These are phyloP conservation scores for Zenarchopterus dispar DNA, from an alignment of 2,797 vertebrate species.

Conservation along the genomic window DNA sequence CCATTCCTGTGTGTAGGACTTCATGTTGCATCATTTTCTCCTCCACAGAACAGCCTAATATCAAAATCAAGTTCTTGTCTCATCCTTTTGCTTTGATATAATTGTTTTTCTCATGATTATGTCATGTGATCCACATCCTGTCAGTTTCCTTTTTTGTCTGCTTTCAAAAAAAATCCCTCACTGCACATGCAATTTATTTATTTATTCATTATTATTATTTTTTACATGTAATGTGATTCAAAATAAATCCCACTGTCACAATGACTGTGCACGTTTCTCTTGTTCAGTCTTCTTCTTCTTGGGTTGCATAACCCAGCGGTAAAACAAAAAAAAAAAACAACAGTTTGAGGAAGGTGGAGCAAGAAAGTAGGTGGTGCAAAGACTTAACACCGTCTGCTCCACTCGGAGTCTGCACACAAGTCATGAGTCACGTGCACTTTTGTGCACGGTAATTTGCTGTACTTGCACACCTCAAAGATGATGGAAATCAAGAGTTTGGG, in stretches of 20 bases:
- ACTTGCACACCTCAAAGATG: too few relatives aligned
- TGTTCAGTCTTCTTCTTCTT: constrained; percentile 21
- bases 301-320: neutral
- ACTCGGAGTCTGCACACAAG: too few relatives aligned
- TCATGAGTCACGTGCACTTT: too few relatives aligned
- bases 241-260: constrained; percentile 56
- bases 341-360: neutral
- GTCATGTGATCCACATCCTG: constrained; percentile 5
- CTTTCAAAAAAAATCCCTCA: constrained; percentile 2
- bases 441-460: too few relatives aligned
- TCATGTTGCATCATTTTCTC: constrained; percentile 48
- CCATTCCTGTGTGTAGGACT: constrained; percentile 45
- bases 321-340: too few relatives aligned
- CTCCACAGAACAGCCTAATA: constrained; percentile 11
- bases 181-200: neutral
- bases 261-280: constrained; percentile 32
- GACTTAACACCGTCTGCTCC: too few relatives aligned
- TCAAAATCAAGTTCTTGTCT: constrained; percentile 4
- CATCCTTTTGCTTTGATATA: neutral
- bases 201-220: neutral
- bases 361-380: neutral
- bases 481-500: too few relatives aligned
- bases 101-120: constrained; percentile 1
- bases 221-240: constrained; percentile 13
- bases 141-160: constrained; percentile 2